Conservation (phyloP, 2,888 invertebrate species). For the Coenonympha arcania region DNA sequence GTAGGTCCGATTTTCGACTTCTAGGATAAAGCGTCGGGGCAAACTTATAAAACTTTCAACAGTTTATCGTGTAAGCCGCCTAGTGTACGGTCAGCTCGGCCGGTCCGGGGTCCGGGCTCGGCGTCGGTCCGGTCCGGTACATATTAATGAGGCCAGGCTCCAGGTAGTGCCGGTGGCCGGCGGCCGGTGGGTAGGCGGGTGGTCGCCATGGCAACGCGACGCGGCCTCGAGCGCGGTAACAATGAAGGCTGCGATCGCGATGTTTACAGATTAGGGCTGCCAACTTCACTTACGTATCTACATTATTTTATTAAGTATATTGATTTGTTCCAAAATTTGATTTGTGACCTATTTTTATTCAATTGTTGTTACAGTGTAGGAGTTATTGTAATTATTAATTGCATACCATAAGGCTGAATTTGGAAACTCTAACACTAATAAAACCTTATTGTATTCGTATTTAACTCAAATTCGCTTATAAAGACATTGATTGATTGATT, state of each 20-base stretch:
- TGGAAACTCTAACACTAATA: too few species aligned
- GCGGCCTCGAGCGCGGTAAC: constrained; percentile 64
- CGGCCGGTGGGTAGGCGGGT: too few species aligned
- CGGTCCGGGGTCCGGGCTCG: too few species aligned
- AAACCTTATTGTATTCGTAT: too few species aligned
- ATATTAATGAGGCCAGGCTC: constrained; percentile 63
- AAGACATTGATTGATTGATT: too few species aligned
- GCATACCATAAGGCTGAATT: too few species aligned
- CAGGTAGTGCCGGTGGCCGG: too few species aligned
- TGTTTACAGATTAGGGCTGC: constrained; percentile 36
- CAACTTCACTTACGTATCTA: not conserved
- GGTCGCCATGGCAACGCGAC: constrained; percentile 65
- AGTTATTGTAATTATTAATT: too few species aligned
- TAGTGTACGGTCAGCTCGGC: constrained; percentile 27
- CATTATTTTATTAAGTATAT: not conserved
- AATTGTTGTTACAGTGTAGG: not conserved
- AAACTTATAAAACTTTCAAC: constrained; percentile 35
- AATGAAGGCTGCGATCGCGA: constrained; percentile 54
- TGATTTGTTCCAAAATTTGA: not conserved
- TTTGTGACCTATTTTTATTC: not conserved
- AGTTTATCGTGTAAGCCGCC: constrained; percentile 41
- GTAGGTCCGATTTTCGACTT: not conserved
- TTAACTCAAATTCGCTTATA: too few species aligned
- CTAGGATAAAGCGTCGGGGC: constrained; percentile 1
- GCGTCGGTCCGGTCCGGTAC: constrained; percentile 62